Base-by-base conservation (phyloP, 2,113 vertebrate genomes). In the Aegithalos caudatus region DNA sequence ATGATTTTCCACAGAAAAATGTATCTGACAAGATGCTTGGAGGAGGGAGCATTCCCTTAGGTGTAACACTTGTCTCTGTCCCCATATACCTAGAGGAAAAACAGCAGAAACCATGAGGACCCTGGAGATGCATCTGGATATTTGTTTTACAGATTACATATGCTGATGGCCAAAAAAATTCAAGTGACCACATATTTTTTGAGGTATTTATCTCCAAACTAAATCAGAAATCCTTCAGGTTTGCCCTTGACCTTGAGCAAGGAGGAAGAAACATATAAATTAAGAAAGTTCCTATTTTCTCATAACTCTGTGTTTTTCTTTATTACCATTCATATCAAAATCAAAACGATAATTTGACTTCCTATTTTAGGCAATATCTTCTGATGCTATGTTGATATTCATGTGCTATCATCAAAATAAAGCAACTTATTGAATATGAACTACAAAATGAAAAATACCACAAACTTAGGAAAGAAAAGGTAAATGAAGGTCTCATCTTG, bases 1-100 rank as follows among this genome's bases (percentile, higher is more conserved):
- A 76, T 76, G 53, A 76, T 72, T 88, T 86, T 94, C 48, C 51
- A 56, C 54, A 65, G 53, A 76, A 92, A 86, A 80, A 27, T 56
- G 7, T n/a, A 33, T 88, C 53, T 73, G 84, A 81, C 45, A 61
- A 69, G 69, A 31, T 29, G 21, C 50, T 61, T 60, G 50, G 19
- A 81, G 37, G 31, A 61, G 48, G 13, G 15, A 80, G 40, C 21
- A 29, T 76, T 80, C 27, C 67, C 67, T 42, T 37, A 44, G 37
- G 24, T 44, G 7, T 29, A 65, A 57, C 21, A 22, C 27, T 37
- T 18, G 13, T n/a, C 16, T 80, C 51, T 64, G 15, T 60, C 6
- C 28, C 13, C 13, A 9, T 28, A 37, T 10, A 65, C 28, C 27
- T 24, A 7, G 18, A 47, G 25, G 18, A 44, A 50, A 88, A 71